phyloP scores from a whole-genome alignment of 2,113 vertebrate genomes.

The Taurulus bubalis region DNA sequence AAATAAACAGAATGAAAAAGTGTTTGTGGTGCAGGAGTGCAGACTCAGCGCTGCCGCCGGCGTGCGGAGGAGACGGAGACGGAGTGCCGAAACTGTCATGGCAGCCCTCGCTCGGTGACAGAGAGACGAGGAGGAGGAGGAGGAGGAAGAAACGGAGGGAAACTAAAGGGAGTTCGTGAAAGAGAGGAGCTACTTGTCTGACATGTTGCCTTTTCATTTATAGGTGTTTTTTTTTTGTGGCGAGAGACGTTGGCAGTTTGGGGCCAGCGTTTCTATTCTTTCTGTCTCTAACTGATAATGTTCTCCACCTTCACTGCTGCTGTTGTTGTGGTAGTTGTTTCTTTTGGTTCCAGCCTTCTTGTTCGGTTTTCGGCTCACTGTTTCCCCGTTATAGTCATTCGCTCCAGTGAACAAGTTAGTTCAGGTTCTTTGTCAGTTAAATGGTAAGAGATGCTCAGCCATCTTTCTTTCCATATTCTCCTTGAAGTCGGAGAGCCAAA shows the following conservation, averaged over 20 bases:
- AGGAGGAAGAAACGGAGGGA: conserved; percentile 25
- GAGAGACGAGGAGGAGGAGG: conserved; percentile 32
- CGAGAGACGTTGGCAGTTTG: conserved; percentile 82
- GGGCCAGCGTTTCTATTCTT: conserved; percentile 61
- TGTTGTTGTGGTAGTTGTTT: conserved; percentile 26
- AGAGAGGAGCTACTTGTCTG: conserved; percentile 71
- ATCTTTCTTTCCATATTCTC: background rate
- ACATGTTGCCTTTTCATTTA: conserved; percentile 77
- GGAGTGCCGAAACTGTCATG: conserved; percentile 68
- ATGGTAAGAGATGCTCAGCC: background rate
- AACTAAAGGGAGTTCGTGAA: conserved; percentile 49
- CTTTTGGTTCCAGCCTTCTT: background rate
- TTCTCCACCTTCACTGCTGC: conserved; percentile 13
- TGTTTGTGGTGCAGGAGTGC: conserved; percentile 68
- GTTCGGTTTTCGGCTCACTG: background rate
- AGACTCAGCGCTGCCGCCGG: conserved; percentile 71
- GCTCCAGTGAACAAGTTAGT: background rate
- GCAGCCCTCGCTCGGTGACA: conserved; percentile 69
- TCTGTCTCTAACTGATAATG: conserved; percentile 26
- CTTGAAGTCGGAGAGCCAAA: background rate
- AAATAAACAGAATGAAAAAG: conserved; percentile 75
- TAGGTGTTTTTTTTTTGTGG: conserved; percentile 69
- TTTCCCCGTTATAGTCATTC: background rate
- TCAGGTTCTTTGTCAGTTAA: conserved; percentile 1
- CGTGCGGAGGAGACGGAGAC: conserved; percentile 42